Base-by-base conservation (phyloP, 2,797 vertebrate species). In the Epinephelus coioides region DNA sequence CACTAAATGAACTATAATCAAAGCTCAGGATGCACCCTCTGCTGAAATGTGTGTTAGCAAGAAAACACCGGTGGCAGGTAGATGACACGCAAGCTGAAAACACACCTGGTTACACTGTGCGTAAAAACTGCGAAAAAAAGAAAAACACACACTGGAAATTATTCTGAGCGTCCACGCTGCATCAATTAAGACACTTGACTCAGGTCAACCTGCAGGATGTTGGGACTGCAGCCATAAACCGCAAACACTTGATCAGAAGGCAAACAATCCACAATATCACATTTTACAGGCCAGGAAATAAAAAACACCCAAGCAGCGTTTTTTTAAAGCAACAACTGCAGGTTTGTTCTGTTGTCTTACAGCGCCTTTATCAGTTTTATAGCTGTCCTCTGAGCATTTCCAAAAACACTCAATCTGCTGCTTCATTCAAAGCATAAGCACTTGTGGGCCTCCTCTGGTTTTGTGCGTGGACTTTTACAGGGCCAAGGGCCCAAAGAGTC, bases 1-100 rank as follows among this genome's bases (percentile, higher is more conserved):
- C 94, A 95, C 95, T 94, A 95, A 97, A 96, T 95, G 94, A 95
- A 95, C 92, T 89, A 87, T 88, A 95, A 97, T 96, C 96, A 97
- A 96, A 97, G 95, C 79, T 15, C 46, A 43, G 79, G 94, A 94
- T 94, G 94, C 92, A 94, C 90, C 90, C 92, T 94, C 88, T 88
- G 82, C 87, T 67, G 55, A 81, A 75, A 81, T 70, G 49, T 44
- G 55, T 27, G 71, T 63, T 50, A 17, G 25, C 44, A 67, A 57
- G 63, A 43, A 82, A 11, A 5, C 54, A 63, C n/a, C 9, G 56
- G 23, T 27, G 75, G 59, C 85, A 87, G 82, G 81, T 81, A 57
- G 65, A 61, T 69, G 73, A 56, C 77, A 21, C 63, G 18, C 25
- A 40, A 18, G 18, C 57, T 50, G 18, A 17, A 17, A 19, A 64